These are phyloP conservation scores for Anoplopoma fimbria DNA, from an alignment of 2,113 vertebrate species.

Conservation along the genomic window DNA sequence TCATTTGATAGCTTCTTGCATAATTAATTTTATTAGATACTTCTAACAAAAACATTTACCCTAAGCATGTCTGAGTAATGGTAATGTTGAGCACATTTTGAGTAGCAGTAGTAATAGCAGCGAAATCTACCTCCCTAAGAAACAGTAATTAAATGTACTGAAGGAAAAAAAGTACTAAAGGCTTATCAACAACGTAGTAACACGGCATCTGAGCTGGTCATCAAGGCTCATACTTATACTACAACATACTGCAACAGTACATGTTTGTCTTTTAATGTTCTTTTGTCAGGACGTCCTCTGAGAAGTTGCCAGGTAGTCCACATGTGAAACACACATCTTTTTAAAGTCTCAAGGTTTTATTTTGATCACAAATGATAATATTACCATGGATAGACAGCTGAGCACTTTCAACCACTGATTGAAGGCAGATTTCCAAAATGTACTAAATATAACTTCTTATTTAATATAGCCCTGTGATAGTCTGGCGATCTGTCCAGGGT, in stretches of 20 bases:
- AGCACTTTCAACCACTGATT: too few species aligned
- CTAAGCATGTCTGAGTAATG: neutral
- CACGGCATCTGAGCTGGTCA: too few species aligned
- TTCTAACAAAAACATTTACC: neutral
- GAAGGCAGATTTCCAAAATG: too few species aligned
- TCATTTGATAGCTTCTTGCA: neutral
- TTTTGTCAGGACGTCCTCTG: too few species aligned
- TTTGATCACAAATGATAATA: too few species aligned
- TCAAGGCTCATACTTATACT: too few species aligned
- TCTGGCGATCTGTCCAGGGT: too few species aligned
- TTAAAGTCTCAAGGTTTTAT: too few species aligned
- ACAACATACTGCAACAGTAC: neutral
- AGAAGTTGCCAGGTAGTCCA: neutral
- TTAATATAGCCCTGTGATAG: too few species aligned
- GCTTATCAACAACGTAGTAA: neutral
- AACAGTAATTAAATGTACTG: neutral
- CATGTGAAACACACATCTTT: neutral
- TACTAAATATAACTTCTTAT: too few species aligned
- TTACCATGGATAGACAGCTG: too few species aligned
- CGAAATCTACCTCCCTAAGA: neutral
- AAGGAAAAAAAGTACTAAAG: neutral
- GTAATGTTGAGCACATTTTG: neutral
- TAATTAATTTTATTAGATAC: neutral
- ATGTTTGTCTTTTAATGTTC: neutral
- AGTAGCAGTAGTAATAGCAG: neutral